Conservation (phyloP, 2,888 invertebrate genomes). For the Pachydiplax longipennis region DNA sequence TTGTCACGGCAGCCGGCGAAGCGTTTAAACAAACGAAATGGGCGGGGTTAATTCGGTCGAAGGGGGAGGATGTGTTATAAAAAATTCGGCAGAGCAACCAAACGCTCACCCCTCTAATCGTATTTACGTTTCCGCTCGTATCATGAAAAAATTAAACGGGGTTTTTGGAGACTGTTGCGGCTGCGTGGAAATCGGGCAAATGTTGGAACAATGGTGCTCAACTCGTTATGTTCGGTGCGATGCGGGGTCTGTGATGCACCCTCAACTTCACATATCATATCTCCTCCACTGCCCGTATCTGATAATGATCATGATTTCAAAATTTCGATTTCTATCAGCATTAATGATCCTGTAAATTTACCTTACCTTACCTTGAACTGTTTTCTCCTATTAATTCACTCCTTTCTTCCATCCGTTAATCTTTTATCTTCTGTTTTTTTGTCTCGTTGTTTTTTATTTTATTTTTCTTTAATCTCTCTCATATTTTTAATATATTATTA, state of each 20-base stretch:
- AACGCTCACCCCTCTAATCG: constrained; percentile 11
- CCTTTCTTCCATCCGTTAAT: too few relatives aligned
- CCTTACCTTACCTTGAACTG: too few relatives aligned
- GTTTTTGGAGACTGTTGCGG: background rate
- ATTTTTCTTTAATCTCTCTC: too few relatives aligned
- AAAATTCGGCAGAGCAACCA: background rate
- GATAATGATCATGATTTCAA: too few relatives aligned
- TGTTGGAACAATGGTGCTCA: background rate
- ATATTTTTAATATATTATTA: too few relatives aligned
- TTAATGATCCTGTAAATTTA: too few relatives aligned
- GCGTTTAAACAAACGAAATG: background rate
- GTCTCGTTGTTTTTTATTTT: too few relatives aligned
- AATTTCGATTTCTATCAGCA: too few relatives aligned
- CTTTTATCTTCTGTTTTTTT: too few relatives aligned
- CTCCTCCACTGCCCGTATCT: too few relatives aligned
- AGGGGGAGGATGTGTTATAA: background rate
- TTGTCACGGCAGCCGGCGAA: background rate
- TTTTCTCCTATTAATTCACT: too few relatives aligned
- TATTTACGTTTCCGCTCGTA: constrained; percentile 2
- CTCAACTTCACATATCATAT: background rate
- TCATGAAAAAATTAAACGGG: background rate
- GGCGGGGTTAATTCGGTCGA: background rate
- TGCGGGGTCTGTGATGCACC: background rate
- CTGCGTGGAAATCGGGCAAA: background rate
- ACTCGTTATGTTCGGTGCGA: background rate